Percentiles rank a stretch among this genome's conserved stretches.
phyloP scores from a whole-genome alignment of 2,888 invertebrate genomes.

The Trichopoda pennipes region DNA sequence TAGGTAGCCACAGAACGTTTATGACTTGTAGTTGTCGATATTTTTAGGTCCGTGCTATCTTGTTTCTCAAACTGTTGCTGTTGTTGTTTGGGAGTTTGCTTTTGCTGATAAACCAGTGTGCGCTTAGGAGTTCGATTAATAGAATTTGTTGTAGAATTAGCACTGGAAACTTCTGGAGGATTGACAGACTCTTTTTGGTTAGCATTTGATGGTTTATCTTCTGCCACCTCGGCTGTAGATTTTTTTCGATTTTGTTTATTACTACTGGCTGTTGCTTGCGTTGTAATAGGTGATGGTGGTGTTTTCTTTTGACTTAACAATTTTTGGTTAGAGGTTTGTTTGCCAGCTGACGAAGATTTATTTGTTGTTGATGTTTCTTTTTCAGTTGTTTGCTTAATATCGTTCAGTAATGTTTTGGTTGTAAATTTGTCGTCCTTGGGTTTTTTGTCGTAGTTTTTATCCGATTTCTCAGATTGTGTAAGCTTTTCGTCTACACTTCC shows the following conservation, averaged over 20 bases:
- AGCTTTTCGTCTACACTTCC: constrained; percentile 62
- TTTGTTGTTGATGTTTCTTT: constrained; percentile 70
- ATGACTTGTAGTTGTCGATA: constrained; percentile 78
- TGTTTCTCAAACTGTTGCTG: constrained; percentile 47
- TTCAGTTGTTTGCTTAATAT: constrained; percentile 60
- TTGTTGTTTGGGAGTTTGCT: constrained; percentile 73
- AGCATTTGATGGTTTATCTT: constrained; percentile 57
- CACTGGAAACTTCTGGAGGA: constrained; percentile 42
- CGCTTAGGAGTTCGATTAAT: constrained; percentile 74
- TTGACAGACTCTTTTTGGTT: constrained; percentile 69
- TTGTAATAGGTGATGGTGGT: constrained; percentile 63
- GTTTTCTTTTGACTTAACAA: constrained; percentile 46
- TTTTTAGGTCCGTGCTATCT: constrained; percentile 76
- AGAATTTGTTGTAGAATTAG: constrained; percentile 69
- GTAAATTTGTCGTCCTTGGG: constrained; percentile 68
- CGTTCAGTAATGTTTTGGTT: constrained; percentile 46
- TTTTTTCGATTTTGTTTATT: constrained; percentile 64
- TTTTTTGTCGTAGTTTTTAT: constrained; percentile 64
- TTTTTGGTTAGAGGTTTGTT: constrained; percentile 56
- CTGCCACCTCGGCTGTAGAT: constrained; percentile 60
- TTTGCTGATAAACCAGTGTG: constrained; percentile 83
- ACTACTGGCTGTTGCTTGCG: constrained; percentile 48
- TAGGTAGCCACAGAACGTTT: constrained; percentile 71
- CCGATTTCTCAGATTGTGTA: constrained; percentile 63
- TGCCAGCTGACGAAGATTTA: constrained; percentile 55